phyloP scores from a whole-genome alignment of 2,888 invertebrate genomes.

The Tigriopus californicus region DNA sequence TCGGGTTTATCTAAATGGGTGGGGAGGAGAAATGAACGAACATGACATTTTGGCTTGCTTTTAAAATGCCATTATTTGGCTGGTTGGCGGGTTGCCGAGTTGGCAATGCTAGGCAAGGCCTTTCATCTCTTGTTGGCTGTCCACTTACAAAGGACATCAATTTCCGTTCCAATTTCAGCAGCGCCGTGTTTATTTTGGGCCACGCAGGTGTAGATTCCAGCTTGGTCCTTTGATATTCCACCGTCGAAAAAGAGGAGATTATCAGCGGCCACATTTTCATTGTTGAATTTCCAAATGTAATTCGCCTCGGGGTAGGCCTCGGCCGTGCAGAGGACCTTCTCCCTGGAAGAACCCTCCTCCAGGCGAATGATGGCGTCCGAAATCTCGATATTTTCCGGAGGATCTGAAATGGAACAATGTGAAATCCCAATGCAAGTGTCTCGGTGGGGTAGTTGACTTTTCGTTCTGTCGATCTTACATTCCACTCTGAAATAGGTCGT shows the following conservation, averaged over 20 bases:
- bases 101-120: too few species aligned
- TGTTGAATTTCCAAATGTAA: conserved; percentile 49
- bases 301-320: conserved; percentile 43
- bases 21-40: conserved; percentile 21
- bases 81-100: too few species aligned
- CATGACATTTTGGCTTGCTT: not conserved
- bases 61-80: too few species aligned
- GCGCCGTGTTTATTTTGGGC: conserved; percentile 50
- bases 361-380: conserved; percentile 29
- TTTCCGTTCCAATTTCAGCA: conserved; percentile 42
- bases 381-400: conserved; percentile 66
- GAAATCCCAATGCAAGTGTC: conserved; percentile 7
- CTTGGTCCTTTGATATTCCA: conserved; percentile 47
- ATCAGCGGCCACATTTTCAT: conserved; percentile 32
- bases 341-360: conserved; percentile 34
- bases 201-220: conserved; percentile 53
- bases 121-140: too few species aligned
- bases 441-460: too few species aligned
- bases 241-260: conserved; percentile 40
- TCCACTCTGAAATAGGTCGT: conserved; percentile 70
- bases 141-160: conserved; percentile 67
- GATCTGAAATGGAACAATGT: conserved; percentile 34
- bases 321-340: conserved; percentile 38
- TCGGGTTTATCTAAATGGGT: conserved; percentile 50
- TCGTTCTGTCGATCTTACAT: conserved; percentile 43